Evolutionary conservation across 2,888 invertebrate genomes (phyloP).

Genomic region (Cenopis cana): DNA sequence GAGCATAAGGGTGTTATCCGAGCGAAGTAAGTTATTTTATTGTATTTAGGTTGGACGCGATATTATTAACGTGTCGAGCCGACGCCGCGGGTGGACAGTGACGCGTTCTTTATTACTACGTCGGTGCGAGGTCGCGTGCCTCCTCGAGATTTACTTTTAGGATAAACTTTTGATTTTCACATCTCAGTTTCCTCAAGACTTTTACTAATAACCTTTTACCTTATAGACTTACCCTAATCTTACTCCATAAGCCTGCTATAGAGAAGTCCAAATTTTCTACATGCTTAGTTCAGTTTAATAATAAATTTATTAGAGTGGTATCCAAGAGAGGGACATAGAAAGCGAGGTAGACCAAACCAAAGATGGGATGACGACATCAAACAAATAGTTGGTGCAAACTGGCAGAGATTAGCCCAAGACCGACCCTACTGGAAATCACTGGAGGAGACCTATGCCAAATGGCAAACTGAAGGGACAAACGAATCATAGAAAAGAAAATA

Average conservation of each 20-base stretch:
- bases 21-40: conserved; percentile 7
- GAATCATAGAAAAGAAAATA: no score
- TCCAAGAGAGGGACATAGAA: no score
- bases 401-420: no score
- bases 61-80: conserved; percentile 67
- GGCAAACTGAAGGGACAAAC: no score
- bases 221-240: neutral
- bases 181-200: neutral
- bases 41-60: conserved; percentile 52
- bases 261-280: neutral
- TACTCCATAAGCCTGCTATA: neutral
- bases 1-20: conserved; percentile 44
- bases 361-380: no score
- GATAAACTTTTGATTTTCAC: neutral
- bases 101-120: conserved; percentile 64
- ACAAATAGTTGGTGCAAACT: no score
- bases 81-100: conserved; percentile 59
- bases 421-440: no score
- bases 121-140: conserved; percentile 21
- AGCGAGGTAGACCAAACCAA: no score
- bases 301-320: no score
- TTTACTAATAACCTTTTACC: neutral
- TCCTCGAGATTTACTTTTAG: conserved; percentile 12
- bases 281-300: no score
- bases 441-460: no score